These are phyloP conservation scores for Lacanobia oleracea DNA, from an alignment of 2,888 invertebrate species.

Conservation along the genomic window DNA sequence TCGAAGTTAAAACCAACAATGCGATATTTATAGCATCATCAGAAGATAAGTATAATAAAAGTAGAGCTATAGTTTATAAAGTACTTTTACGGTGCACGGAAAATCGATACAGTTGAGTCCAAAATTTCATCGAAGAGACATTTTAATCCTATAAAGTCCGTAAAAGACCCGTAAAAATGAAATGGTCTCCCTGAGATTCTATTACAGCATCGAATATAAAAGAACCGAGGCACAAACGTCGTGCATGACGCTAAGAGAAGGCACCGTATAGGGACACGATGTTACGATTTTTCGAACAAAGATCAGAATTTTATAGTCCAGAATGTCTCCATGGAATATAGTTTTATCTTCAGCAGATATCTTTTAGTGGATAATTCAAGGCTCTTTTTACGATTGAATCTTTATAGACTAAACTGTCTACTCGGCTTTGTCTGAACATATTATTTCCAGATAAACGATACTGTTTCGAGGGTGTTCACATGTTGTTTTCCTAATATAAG, in stretches of 20 bases:
- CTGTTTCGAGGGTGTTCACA: background rate
- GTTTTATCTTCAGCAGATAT: conserved; percentile 47
- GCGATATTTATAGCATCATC: conserved; percentile 18
- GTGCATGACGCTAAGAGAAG: conserved; percentile 33
- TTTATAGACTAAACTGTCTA: conserved; percentile 29
- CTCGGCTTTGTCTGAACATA: background rate
- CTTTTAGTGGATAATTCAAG: conserved; percentile 27
- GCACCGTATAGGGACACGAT: conserved; percentile 15
- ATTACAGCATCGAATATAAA: conserved; percentile 55
- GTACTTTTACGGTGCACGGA: conserved; percentile 7
- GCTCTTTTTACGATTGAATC: conserved; percentile 35
- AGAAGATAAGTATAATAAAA: conserved; percentile 21
- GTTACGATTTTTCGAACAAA: conserved; percentile 39
- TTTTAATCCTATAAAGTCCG: conserved; percentile 62
- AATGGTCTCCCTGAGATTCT: conserved; percentile 58
- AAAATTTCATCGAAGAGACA: conserved; percentile 45
- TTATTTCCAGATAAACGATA: background rate
- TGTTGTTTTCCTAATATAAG: background rate
- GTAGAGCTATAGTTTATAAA: background rate
- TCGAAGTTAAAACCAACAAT: conserved; percentile 2
- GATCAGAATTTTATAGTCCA: conserved; percentile 47
- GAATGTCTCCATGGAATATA: conserved; percentile 48
- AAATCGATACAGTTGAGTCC: conserved; percentile 31
- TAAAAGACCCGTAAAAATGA: conserved; percentile 59
- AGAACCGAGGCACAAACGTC: conserved; percentile 17